A percentile compares a stretch with the other conserved stretches of the same genome.
Evolutionary conservation across 2,113 vertebrate genomes (phyloP).

Genomic region (Climacteris rufus): DNA sequence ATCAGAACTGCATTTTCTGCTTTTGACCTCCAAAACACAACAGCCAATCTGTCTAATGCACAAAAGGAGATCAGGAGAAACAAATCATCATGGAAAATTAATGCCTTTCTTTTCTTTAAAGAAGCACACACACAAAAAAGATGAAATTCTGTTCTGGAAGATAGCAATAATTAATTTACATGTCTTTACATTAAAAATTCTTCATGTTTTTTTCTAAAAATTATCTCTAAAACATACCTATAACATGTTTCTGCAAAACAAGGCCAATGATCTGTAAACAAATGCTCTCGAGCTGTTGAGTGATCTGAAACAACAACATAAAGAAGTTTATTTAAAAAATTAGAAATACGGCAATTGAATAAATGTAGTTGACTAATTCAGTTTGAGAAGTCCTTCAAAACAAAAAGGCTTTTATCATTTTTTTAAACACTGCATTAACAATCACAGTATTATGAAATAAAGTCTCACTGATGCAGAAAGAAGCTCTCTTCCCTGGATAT

Average conservation of each 20-base stretch:
- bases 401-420: neutral
- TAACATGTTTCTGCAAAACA: slow-evolving; percentile 93
- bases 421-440: neutral
- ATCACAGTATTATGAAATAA: neutral
- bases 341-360: neutral
- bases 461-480: neutral
- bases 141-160: neutral
- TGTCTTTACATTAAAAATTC: neutral
- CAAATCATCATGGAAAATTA: neutral
- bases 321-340: neutral
- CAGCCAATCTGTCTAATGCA: neutral
- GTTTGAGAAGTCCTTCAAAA: neutral
- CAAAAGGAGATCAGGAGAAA: neutral
- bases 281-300: slow-evolving; percentile 92
- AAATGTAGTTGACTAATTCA: neutral
- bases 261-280: slow-evolving; percentile 95
- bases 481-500: neutral
- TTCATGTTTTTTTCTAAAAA: neutral
- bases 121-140: neutral
- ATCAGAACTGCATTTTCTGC: neutral
- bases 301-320: slow-evolving; percentile 82
- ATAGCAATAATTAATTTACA: neutral
- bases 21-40: neutral
- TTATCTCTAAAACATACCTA: slow-evolving; percentile 79
- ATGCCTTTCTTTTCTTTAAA: neutral